A percentile compares a stretch with the other conserved stretches of the same genome.
Conservation (phyloP, 2,113 vertebrate genomes). For the Candoia aspera region DNA sequence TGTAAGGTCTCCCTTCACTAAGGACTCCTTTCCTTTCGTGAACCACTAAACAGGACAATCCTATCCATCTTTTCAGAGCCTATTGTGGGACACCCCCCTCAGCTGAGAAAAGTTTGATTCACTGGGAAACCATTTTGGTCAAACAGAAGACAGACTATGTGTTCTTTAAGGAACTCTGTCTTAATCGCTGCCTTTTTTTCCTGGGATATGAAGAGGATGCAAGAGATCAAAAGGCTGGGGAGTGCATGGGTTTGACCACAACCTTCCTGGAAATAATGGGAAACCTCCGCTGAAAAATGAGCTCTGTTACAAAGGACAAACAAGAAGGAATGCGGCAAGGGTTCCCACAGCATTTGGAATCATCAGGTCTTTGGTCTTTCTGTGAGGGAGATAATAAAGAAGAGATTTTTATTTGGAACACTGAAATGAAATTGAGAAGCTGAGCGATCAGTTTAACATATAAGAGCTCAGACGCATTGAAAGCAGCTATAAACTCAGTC, state of each 20-base stretch:
- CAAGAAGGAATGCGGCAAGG: constrained; percentile 60
- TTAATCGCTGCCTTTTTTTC: constrained; percentile 79
- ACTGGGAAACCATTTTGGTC: constrained; percentile 78
- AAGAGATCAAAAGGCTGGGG: constrained; percentile 82
- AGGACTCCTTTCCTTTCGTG: constrained; percentile 82
- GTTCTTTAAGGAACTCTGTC: constrained; percentile 76
- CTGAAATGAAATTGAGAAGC: constrained; percentile 45
- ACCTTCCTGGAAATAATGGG: constrained; percentile 70
- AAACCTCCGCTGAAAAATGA: constrained; percentile 71
- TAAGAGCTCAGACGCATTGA: background rate
- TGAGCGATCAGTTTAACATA: background rate
- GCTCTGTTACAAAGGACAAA: constrained; percentile 66
- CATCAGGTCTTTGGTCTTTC: constrained; percentile 46
- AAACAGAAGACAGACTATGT: constrained; percentile 75
- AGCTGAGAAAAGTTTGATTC: constrained; percentile 83
- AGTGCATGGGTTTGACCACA: constrained; percentile 73
- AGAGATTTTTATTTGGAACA: constrained; percentile 63
- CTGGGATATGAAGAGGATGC: constrained; percentile 81
- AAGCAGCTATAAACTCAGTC: background rate
- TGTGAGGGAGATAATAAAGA: constrained; percentile 47
- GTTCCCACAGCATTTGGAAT: constrained; percentile 62
- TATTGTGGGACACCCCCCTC: constrained; percentile 79
- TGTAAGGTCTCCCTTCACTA: constrained; percentile 74
- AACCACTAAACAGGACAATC: constrained; percentile 92
- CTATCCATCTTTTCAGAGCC: constrained; percentile 87